A percentile compares a stretch with the other conserved stretches of the same genome.
phyloP scores from a whole-genome alignment of 2,888 invertebrate genomes.

The Oscheius sp. region DNA sequence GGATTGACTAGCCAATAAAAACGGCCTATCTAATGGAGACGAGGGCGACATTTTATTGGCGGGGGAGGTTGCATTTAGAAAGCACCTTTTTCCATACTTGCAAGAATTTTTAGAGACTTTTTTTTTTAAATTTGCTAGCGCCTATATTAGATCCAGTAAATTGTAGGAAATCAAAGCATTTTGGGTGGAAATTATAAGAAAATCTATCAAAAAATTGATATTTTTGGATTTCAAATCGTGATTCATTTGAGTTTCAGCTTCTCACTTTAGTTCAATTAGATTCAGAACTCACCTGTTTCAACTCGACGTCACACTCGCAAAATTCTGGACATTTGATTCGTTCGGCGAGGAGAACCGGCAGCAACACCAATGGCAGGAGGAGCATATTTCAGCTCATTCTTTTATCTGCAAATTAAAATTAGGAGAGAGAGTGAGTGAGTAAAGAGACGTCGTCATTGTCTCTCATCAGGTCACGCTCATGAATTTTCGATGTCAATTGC shows the following conservation, averaged over 20 bases:
- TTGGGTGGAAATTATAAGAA: too few relatives aligned
- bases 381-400: constrained; percentile 17
- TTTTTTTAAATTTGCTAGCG: too few relatives aligned
- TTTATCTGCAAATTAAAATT: not conserved
- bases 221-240: too few relatives aligned
- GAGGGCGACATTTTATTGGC: not conserved
- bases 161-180: too few relatives aligned
- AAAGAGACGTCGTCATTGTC: not conserved
- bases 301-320: constrained; percentile 21
- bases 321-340: constrained; percentile 14
- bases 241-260: too few relatives aligned
- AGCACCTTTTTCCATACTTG: too few relatives aligned
- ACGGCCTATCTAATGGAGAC: not conserved
- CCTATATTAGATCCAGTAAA: too few relatives aligned
- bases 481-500: constrained; percentile 15
- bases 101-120: too few relatives aligned
- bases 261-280: too few relatives aligned
- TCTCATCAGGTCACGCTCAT: constrained; percentile 9
- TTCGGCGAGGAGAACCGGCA: constrained; percentile 14
- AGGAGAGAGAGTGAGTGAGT: not conserved
- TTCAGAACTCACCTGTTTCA: constrained; percentile 14
- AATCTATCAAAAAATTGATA: too few relatives aligned
- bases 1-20: not conserved
- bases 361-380: constrained; percentile 7
- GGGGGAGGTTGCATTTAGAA: too few relatives aligned